These are phyloP conservation scores for Hylomyscus alleni DNA, from an alignment of 2,797 vertebrate species.

Conservation along the genomic window DNA sequence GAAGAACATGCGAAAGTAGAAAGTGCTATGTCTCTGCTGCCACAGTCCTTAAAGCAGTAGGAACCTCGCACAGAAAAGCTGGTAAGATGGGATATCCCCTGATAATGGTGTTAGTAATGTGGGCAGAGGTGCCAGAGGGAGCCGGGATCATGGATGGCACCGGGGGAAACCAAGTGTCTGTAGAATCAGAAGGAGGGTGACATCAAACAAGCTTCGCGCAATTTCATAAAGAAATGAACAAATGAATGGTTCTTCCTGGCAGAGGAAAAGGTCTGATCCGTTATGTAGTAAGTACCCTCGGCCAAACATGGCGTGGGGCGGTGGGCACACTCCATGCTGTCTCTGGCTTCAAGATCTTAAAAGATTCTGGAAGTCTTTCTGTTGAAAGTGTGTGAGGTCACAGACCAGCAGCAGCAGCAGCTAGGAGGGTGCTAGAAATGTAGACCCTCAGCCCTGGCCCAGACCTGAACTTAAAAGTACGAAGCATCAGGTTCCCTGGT, in stretches of 20 bases:
- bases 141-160: neutral
- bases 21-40: neutral
- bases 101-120: neutral
- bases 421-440: neutral
- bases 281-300: neutral
- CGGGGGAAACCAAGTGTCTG: neutral
- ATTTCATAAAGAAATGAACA: neutral
- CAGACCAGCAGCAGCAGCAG: neutral
- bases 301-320: neutral
- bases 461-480: neutral
- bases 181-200: neutral
- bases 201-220: neutral
- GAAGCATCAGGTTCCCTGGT: neutral
- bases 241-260: neutral
- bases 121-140: neutral
- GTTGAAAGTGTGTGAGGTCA: neutral
- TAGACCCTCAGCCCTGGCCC: neutral
- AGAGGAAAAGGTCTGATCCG: neutral
- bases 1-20: neutral
- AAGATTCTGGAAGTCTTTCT: neutral
- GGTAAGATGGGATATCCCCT: slow-evolving; percentile 27
- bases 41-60: neutral
- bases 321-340: neutral
- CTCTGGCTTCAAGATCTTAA: neutral
- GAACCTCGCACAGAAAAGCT: neutral